phyloP scores from a whole-genome alignment of 2,797 vertebrate species.

The Acridotheres tristis region DNA sequence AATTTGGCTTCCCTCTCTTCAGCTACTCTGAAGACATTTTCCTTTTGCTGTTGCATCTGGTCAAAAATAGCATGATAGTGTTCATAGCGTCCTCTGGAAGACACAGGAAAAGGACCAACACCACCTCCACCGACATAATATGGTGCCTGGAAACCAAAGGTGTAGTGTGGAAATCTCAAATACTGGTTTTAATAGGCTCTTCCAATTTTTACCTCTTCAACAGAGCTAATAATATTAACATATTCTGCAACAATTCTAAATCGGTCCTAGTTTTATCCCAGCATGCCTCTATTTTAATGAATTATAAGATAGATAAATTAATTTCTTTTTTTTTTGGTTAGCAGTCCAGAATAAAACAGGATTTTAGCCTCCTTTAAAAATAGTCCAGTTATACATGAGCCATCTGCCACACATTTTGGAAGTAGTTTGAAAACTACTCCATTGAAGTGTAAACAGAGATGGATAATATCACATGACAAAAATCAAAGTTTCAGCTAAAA shows the following conservation, averaged over 20 bases:
- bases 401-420: background rate
- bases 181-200: background rate
- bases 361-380: background rate
- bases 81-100: conserved; percentile 80
- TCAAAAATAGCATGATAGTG: conserved; percentile 85
- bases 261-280: background rate
- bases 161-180: conserved; percentile 28
- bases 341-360: background rate
- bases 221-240: background rate
- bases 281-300: background rate
- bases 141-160: conserved; percentile 73
- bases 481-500: background rate
- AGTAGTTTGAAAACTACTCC: background rate
- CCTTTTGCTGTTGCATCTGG: conserved; percentile 81
- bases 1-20: conserved; percentile 69
- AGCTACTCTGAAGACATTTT: conserved; percentile 60
- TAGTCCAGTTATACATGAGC: background rate
- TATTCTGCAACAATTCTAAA: background rate
- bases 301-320: background rate
- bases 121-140: conserved; percentile 83
- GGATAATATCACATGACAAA: background rate
- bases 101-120: conserved; percentile 58
- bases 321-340: background rate
- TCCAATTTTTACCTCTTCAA: background rate
- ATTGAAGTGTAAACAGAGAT: background rate